A percentile compares a stretch with the other conserved stretches of the same genome.
Evolutionary conservation across 2,888 invertebrate species (phyloP).

Genomic region (Himalopsyche anomala): DNA sequence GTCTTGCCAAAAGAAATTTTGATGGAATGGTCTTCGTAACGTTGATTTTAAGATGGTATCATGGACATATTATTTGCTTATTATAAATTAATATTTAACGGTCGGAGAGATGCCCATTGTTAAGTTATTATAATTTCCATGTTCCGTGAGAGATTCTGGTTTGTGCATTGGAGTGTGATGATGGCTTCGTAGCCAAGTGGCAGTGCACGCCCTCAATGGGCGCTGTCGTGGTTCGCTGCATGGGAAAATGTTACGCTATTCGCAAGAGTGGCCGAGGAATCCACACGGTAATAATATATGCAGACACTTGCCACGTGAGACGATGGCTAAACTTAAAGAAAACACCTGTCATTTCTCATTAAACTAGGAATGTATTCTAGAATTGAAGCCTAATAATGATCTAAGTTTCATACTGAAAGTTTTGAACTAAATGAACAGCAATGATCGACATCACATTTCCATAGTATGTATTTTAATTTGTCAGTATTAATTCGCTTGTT

Average conservation of each 20-base stretch:
- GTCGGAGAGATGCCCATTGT: slow-evolving; percentile 42
- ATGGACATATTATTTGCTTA: slow-evolving; percentile 1
- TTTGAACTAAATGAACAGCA: too few relatives aligned
- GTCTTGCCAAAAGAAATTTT: too few relatives aligned
- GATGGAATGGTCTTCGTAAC: too few relatives aligned
- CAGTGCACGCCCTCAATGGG: slow-evolving; percentile 46
- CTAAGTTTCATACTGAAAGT: too few relatives aligned
- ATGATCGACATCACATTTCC: too few relatives aligned
- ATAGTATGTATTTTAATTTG: too few relatives aligned
- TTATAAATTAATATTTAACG: slow-evolving; percentile 38
- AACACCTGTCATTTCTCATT: too few relatives aligned
- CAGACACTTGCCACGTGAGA: slow-evolving; percentile 48
- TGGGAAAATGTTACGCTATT: slow-evolving; percentile 63
- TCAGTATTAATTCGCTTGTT: too few relatives aligned
- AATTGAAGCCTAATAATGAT: too few relatives aligned
- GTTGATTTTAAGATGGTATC: background rate
- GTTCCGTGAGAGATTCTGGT: slow-evolving; percentile 35
- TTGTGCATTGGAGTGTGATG: slow-evolving; percentile 43
- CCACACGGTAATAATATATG: background rate
- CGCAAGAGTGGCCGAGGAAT: slow-evolving; percentile 26
- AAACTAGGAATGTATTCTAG: background rate
- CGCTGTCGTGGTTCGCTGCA: slow-evolving; percentile 59
- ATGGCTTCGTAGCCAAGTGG: slow-evolving; percentile 33
- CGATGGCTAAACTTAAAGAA: too few relatives aligned
- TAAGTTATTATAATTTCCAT: slow-evolving; percentile 35